Percentiles rank a stretch among this genome's conserved stretches.
These are phyloP conservation scores for Lamproptera curius DNA, from an alignment of 2,888 invertebrate genomes.

Conservation along the genomic window DNA sequence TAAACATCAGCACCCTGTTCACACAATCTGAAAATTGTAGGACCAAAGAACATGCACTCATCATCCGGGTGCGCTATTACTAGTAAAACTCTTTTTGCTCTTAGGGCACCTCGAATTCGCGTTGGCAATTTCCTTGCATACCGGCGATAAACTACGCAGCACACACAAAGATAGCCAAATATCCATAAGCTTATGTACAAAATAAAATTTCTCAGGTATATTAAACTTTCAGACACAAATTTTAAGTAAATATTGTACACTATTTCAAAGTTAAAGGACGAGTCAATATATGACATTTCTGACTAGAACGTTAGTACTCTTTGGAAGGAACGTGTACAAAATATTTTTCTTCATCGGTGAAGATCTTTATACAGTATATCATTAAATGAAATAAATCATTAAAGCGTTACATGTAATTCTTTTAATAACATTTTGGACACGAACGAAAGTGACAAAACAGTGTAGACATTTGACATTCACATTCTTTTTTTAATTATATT, in stretches of 20 bases:
- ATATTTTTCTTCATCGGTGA: conserved; percentile 19
- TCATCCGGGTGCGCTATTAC: conserved; percentile 98
- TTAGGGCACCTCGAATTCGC: conserved; percentile 68
- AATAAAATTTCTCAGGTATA: conserved; percentile 61
- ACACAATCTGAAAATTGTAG: conserved; percentile 86
- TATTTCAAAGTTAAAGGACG: conserved; percentile 44
- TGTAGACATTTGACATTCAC: conserved; percentile 25
- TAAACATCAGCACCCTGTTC: conserved; percentile 83
- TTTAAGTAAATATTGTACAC: conserved; percentile 57
- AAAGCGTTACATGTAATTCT: no score
- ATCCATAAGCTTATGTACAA: conserved; percentile 76
- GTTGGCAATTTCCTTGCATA: conserved; percentile 70
- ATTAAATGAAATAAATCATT: no score
- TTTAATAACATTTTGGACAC: no score
- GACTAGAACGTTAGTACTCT: conserved; percentile 28
- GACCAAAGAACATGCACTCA: conserved; percentile 99
- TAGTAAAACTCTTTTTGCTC: conserved; percentile 83
- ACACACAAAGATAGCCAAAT: conserved; percentile 66
- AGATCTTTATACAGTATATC: no score
- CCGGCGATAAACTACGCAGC: conserved; percentile 72
- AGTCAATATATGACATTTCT: conserved; percentile 58
- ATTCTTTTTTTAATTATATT: no score
- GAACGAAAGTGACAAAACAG: no score
- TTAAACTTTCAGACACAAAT: conserved; percentile 52
- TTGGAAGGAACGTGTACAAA: neutral